These are phyloP conservation scores for Steinernema khuongi DNA, from an alignment of 1,140 invertebrate genomes.

Conservation along the genomic window DNA sequence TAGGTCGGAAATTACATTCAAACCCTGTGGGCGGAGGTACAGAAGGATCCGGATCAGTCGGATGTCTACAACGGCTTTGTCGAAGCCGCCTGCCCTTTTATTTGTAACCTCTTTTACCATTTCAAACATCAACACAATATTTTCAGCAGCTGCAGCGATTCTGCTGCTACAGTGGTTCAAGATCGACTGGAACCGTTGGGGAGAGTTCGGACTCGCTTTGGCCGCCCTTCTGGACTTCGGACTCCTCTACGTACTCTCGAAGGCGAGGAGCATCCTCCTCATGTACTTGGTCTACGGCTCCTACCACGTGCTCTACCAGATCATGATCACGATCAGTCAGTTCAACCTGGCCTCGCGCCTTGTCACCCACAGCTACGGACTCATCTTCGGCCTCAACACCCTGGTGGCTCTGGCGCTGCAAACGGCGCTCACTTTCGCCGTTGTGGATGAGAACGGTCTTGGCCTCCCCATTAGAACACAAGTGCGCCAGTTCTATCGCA, in stretches of 20 bases:
- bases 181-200: constrained; percentile 65
- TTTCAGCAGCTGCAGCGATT: constrained; percentile 25
- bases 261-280: constrained; percentile 66
- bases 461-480: constrained; percentile 25
- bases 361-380: constrained; percentile 74
- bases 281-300: constrained; percentile 72
- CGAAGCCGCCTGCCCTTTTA: constrained; percentile 70
- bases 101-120: constrained; percentile 64
- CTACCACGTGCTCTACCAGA: constrained; percentile 74
- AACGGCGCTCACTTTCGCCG: constrained; percentile 23
- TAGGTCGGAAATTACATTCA: constrained; percentile 73
- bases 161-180: constrained; percentile 61
- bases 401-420: constrained; percentile 26
- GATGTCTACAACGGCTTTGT: constrained; percentile 72
- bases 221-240: constrained; percentile 67
- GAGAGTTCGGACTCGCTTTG: constrained; percentile 64
- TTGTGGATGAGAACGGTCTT: constrained; percentile 23
- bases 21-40: constrained; percentile 68
- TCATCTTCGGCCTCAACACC: constrained; percentile 67
- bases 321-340: constrained; percentile 79
- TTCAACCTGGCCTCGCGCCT: constrained; percentile 76
- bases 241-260: constrained; percentile 63
- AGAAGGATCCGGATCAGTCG: constrained; percentile 55
- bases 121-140: not conserved
- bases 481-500: not conserved